Evolutionary conservation across 2,888 invertebrate species (phyloP).

Genomic region (Melikaiella ostensackeni): DNA sequence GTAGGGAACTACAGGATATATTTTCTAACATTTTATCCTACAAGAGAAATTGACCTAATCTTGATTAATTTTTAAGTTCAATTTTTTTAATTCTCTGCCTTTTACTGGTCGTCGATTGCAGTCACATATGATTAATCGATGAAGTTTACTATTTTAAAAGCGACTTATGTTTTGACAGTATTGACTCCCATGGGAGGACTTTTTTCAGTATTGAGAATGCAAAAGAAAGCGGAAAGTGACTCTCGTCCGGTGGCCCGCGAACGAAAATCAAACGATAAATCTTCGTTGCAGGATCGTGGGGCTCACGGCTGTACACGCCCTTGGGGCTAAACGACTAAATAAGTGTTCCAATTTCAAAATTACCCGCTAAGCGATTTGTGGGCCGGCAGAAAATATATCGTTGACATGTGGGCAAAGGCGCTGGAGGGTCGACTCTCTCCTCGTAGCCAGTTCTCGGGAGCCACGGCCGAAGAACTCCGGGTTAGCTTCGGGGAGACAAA

Average conservation of each 20-base stretch:
- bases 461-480: constrained; percentile 44
- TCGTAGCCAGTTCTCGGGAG: constrained; percentile 49
- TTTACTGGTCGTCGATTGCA: too few species aligned
- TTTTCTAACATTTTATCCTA: not conserved
- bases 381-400: constrained; percentile 76
- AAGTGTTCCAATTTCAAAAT: constrained; percentile 77
- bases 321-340: constrained; percentile 75
- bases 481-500: constrained; percentile 69
- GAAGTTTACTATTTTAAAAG: not conserved
- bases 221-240: constrained; percentile 16
- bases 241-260: constrained; percentile 36
- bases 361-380: constrained; percentile 76
- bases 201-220: not conserved
- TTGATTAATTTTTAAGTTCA: too few species aligned
- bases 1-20: not conserved
- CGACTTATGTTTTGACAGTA: not conserved
- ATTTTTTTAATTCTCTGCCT: too few species aligned
- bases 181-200: not conserved
- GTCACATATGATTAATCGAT: not conserved
- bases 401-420: constrained; percentile 72
- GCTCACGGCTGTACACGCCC: constrained; percentile 62
- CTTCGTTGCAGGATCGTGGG: constrained; percentile 52
- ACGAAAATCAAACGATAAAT: constrained; percentile 67
- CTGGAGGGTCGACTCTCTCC: constrained; percentile 56
- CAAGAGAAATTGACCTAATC: too few species aligned